Evolutionary conservation across 2,888 invertebrate species (phyloP), one percentile per base, ranked within the genome.

Genomic region (Temnothorax unifasciatus): DNA sequence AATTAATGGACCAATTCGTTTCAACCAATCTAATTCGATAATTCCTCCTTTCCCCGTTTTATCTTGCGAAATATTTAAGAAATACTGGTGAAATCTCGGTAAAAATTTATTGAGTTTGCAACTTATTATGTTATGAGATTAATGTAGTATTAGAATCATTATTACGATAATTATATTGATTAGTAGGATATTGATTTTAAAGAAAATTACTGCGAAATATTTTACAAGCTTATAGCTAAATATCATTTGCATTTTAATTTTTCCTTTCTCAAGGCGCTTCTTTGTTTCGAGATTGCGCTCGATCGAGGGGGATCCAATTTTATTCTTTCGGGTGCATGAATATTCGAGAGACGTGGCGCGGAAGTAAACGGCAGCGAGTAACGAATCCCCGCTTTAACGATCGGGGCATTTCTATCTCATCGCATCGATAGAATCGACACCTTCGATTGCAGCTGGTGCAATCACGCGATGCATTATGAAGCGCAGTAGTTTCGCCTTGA

Each of bases 381-480:
- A 81, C 79, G 71, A 79, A 68, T 71, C 25, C 18, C 11, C 59
- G 79, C 59, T 47, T 81, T 81, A 69, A 81, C 79, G 59, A 81
- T 79, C 59, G 38, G 21, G 21, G 47, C 9, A 69, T 81, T 81
- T 81, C 47, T 81, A 61, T 71, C 59, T 71, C 25, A 21, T 57
- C 79, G 38, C 71, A 57, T 54, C 47, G 47, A 50, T 69, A 47
- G 25, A 59, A 79, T 79, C 71, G 57, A 47, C 71, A 81, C 79
- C 71, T 69, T 47, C 71, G 71, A 59, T 59, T 71, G 69, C 69
- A 79, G 34, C 59, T 59, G 79, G 59, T 79, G 25, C n/a, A 81
- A 81, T 81, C 79, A 68, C 71, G 59, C 71, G 79, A 81, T 81
- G 59, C 71, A 81, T 81, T 81, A 81, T 81, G 59, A 71, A 81